These are phyloP conservation scores for Stegana nigrithorax DNA, from an alignment of 2,888 invertebrate species.

Conservation along the genomic window DNA sequence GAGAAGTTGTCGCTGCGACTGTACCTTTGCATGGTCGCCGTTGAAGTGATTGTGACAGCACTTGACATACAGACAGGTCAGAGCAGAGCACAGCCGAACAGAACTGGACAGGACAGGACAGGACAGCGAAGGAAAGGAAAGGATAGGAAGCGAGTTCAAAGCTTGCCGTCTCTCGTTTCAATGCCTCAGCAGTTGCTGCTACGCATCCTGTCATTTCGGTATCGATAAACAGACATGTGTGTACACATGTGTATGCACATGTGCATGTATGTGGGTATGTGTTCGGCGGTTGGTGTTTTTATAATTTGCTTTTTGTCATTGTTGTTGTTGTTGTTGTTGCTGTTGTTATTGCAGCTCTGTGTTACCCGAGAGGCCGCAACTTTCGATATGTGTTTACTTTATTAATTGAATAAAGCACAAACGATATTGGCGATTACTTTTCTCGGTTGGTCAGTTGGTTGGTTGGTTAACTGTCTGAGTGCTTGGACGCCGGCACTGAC, in stretches of 20 bases:
- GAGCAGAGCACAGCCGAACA: not conserved
- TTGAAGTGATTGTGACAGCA: constrained; percentile 10
- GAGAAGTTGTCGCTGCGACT: constrained; percentile 11
- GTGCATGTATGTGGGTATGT: too few relatives aligned
- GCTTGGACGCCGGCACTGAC: too few relatives aligned
- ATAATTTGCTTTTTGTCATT: not conserved
- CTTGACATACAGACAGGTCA: not conserved
- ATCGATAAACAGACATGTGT: constrained; percentile 7
- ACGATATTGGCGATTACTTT: constrained; percentile 55
- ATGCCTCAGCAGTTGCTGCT: too few relatives aligned
- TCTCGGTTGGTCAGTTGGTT: constrained; percentile 46
- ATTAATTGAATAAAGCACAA: constrained; percentile 53
- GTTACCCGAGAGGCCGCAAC: not conserved
- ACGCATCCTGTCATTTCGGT: not conserved
- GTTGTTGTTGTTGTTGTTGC: constrained; percentile 24
- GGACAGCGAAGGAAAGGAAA: too few relatives aligned
- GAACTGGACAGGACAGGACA: too few relatives aligned
- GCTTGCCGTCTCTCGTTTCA: too few relatives aligned
- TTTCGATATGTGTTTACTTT: constrained; percentile 39
- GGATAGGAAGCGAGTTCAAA: too few relatives aligned
- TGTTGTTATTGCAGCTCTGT: constrained; percentile 9
- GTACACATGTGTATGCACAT: too few relatives aligned
- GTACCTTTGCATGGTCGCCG: constrained; percentile 31
- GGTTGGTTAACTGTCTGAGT: constrained; percentile 38
- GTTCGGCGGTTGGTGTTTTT: not conserved